Evolutionary conservation across 2,888 invertebrate species (phyloP), one percentile per base, ranked within the genome.

Genomic region (Rhamnusium bicolor): DNA sequence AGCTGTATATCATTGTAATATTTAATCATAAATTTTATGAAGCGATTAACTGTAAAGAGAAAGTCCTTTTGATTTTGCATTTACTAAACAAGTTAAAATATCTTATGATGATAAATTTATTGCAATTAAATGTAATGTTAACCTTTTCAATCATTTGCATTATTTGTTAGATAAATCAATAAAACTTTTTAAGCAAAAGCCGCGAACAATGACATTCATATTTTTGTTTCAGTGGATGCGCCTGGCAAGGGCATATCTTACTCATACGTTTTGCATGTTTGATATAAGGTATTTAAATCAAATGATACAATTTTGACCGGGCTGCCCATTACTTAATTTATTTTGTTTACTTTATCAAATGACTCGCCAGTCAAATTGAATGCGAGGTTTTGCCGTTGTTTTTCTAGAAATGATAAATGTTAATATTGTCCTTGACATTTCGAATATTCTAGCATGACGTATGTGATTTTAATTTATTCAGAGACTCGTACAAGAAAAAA

Each of bases 61-160:
- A 73, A 73, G 73, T 66, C 24, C 29, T 56, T 62, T 63, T 60
- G 65, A 73, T 73, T 73, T 67, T 70, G 61, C 68, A 70, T 73
- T 69, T 62, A n/a, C 47, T 10, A 24, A 53, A 56, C 67, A 29
- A 46, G 14, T 27, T 24, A 27, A 46, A 53, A 66, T 18, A 32
- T 56, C 67, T 67, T 67, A 40, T 54, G 66, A 66, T 32, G 54
- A n/a, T n/a, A n/a, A 66, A 19, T 14, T 60, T 60, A 40, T 40
- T 66, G 66, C 66, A 66, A 66, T 40, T 54, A 54, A n/a, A 24
- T 18, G 3, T n/a, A 29, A 53, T 8, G 29, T 66, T 32, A 29
- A 54, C 40, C 40, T 54, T 40, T 54, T 14, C 40, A 19, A 8
- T 40, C n/a, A 24, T 51, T 19, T 53, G n/a, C n/a, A n/a, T 63